phyloP scores from a whole-genome alignment of 2,113 vertebrate species.

The Craseonycteris thonglongyai region DNA sequence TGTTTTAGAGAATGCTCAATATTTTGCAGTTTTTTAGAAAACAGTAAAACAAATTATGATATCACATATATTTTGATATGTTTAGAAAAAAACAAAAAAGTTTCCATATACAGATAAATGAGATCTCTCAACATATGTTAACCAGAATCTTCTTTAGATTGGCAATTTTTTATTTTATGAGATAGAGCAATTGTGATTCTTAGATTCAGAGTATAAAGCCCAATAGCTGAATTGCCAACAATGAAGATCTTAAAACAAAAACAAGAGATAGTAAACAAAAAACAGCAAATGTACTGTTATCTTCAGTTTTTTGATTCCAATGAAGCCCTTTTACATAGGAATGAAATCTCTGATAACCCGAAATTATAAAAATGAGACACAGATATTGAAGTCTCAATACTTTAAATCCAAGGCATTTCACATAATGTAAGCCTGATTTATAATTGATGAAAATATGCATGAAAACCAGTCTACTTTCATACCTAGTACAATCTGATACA shows the following conservation, averaged over 20 bases:
- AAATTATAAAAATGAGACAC: conserved; percentile 67
- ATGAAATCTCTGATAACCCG: conserved; percentile 62
- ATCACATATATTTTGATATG: conserved; percentile 45
- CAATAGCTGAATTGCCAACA: conserved; percentile 35
- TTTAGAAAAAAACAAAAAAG: conserved; percentile 59
- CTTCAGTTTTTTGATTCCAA: conserved; percentile 77
- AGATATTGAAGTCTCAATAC: conserved; percentile 69
- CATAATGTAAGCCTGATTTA: conserved; percentile 62
- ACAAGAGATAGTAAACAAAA: conserved; percentile 34
- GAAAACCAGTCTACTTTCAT: conserved; percentile 65
- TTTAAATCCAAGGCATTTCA: conserved; percentile 70
- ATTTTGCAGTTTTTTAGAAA: conserved; percentile 34
- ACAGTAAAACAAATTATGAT: conserved; percentile 22
- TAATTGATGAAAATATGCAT: conserved; percentile 73
- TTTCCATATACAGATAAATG: conserved; percentile 3
- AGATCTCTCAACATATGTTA: conserved; percentile 24
- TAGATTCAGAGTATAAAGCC: conserved; percentile 52
- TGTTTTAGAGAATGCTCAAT: neutral
- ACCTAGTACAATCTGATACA: conserved; percentile 63
- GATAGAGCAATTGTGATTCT: neutral
- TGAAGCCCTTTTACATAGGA: conserved; percentile 70
- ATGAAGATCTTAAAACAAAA: conserved; percentile 52
- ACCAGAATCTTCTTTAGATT: conserved; percentile 56
- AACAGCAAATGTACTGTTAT: conserved; percentile 80
- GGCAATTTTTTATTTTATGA: conserved; percentile 51